Percentiles rank a stretch among this genome's conserved stretches.
These are phyloP conservation scores for Pseudocheirus occidentalis DNA, from an alignment of 2,797 vertebrate genomes.

Conservation along the genomic window DNA sequence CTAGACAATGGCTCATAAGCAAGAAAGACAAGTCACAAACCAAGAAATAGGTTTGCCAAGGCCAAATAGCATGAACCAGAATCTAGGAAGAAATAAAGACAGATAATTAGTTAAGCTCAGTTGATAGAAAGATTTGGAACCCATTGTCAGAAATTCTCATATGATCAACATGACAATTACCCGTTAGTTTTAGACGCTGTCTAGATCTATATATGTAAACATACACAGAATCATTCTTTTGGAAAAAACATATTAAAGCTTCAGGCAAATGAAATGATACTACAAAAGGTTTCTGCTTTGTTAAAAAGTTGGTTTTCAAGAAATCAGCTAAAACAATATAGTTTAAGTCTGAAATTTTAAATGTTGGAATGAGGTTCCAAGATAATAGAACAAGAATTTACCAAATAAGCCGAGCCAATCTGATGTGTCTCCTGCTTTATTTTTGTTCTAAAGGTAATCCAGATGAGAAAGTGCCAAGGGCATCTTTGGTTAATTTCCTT, in stretches of 20 bases:
- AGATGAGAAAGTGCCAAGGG: not conserved
- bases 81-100: not conserved
- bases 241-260: not conserved
- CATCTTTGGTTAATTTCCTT: conserved; percentile 3
- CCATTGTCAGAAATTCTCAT: conserved; percentile 1
- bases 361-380: not conserved
- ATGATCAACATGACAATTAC: conserved; percentile 28
- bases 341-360: conserved; percentile 21
- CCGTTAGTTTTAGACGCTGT: conserved; percentile 32
- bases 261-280: not conserved
- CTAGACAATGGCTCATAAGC: not conserved
- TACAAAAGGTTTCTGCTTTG: not conserved
- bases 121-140: conserved; percentile 33
- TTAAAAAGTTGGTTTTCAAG: not conserved
- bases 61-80: not conserved
- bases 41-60: not conserved
- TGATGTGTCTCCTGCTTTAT: not conserved
- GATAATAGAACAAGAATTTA: not conserved
- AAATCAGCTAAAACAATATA: not conserved
- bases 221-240: conserved; percentile 25
- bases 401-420: conserved; percentile 32
- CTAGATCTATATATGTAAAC: conserved; percentile 22
- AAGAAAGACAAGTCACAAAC: conserved; percentile 39
- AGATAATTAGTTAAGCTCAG: conserved; percentile 29
- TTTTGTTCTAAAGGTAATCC: not conserved